Conservation (phyloP, 2,888 invertebrate genomes). For the Galerucella calmariensis region DNA sequence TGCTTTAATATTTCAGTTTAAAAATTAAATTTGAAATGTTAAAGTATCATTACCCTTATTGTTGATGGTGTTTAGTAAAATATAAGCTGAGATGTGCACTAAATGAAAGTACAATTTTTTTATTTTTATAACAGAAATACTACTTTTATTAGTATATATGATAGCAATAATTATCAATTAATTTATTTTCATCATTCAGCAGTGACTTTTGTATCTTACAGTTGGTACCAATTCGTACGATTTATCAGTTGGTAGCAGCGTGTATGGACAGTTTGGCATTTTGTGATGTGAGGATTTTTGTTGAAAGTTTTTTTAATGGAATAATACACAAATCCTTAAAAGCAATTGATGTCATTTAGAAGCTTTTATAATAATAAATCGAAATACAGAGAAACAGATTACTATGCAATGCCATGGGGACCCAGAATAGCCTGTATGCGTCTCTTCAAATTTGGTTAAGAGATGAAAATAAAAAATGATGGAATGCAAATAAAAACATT, state of each 20-base stretch:
- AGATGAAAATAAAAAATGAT: slow-evolving; percentile 66
- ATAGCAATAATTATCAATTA: background rate
- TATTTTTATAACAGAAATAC: too few species aligned
- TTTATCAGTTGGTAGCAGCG: slow-evolving; percentile 64
- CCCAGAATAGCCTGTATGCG: slow-evolving; percentile 58
- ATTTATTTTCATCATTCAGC: slow-evolving; percentile 46
- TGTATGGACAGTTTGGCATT: slow-evolving; percentile 67
- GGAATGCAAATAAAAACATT: slow-evolving; percentile 67
- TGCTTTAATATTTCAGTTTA: background rate
- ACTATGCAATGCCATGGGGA: slow-evolving; percentile 58
- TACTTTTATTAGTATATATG: background rate
- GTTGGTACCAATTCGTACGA: slow-evolving; percentile 46
- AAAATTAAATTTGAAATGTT: background rate
- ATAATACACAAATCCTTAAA: slow-evolving; percentile 58
- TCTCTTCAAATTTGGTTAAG: slow-evolving; percentile 65
- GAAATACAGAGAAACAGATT: slow-evolving; percentile 56
- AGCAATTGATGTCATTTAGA: slow-evolving; percentile 59
- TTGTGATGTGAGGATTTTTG: slow-evolving; percentile 66
- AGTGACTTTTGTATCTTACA: slow-evolving; percentile 51
- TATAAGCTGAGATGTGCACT: too few species aligned
- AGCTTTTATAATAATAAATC: slow-evolving; percentile 52
- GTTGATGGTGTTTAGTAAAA: too few species aligned
- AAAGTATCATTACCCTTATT: background rate
- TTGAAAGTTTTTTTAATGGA: slow-evolving; percentile 65
- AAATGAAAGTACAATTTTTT: too few species aligned